Base-by-base conservation (phyloP, 1,140 invertebrate species). In the Leguminivora glycinivorella region DNA sequence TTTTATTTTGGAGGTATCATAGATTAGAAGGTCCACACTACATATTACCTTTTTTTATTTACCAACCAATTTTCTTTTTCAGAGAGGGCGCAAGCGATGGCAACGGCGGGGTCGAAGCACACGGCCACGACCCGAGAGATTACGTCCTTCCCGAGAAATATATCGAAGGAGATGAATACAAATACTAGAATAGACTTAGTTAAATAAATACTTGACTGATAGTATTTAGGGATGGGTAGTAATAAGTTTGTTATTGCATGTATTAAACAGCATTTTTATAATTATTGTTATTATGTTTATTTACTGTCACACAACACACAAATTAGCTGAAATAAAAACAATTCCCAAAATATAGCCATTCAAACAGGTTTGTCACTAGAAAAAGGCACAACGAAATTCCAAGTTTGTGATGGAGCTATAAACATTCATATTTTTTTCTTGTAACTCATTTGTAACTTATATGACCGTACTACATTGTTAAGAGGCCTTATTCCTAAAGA, bases 61-160 rank as follows among this genome's bases (percentile, higher is more conserved):
- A 14, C 29, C 29, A 40, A 40, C 56, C 68, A 19, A 70, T 63
- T 70, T 24, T 58, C 72, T 58, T 67, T 82, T 83, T 24, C 72
- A 92, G 90, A 79, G 84, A 87, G 63, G 84, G 82, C 2, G 78
- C 80, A 34, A 78, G 75, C 26, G 87, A 92, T 34, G 87, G 85
- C 60, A 89, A 92, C 56, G 89, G 84, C 2, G 88, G 87, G 14
- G 79, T 86, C n/a, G 86, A 90, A 71, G 84, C 86, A 0, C 71
- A 81, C 7, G 92, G 92, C 5, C 86, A 92, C 52, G 88, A 92
- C 68, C 81, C 84, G 31, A 80, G 73, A 1, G 92, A 92, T 70
- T 91, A 92, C 68, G 74, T 83, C 7, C 76, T 92, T 34, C 91
- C 91, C 34, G 80, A 89, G 71, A 87, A 84, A 71, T 92, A 92